Base-by-base conservation (phyloP, 2,797 vertebrate genomes). In the Enteromius unitaeniatus region DNA sequence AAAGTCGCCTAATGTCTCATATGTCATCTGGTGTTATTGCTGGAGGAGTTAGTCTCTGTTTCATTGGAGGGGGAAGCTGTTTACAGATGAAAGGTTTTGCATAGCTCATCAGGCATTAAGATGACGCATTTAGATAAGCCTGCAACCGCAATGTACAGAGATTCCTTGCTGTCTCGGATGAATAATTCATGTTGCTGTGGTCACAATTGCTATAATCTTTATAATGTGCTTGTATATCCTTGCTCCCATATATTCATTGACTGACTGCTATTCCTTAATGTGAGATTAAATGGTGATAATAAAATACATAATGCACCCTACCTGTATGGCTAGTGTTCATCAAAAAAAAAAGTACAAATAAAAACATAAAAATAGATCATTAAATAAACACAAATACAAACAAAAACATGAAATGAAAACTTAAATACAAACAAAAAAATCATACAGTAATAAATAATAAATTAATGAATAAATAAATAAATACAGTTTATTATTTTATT, bases 201-300 rank as follows among this genome's bases (percentile, higher is more conserved):
- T 40, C 42, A 70, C 65, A 83, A 40, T 37, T 47, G 42, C 40
- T 58, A 10, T 78, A 31, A 84, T 40, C 53, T 70, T 28, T 69
- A 49, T 40, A 64, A 45, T 40, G 23, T 40, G 47, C 4, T 9
- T 8, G 37, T 15, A 78, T 75, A 79, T 77, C n/a, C 74, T 72
- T 51, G 15, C 80, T 51, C 23, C 60, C 21, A 37, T 67, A 80
- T 58, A 34, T 75, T 68, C 74, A 65, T 55, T 55, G 13, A 17
- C 31, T 68, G 21, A 64, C 82, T 65, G 69, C 21, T 23, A 40
- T 34, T 79, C 72, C 73, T 53, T 85, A 76, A 89, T 86, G 79
- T 42, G 55, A 84, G 81, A 85, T 68, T 34, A 83, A 84, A 85
- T 86, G 83, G 85, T 85, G 84, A 86, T 88, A 86, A 87, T 84